Evolutionary conservation across 2,797 vertebrate genomes (phyloP), one percentile per base, ranked within the genome.

Genomic region (Enteromius radiatus): DNA sequence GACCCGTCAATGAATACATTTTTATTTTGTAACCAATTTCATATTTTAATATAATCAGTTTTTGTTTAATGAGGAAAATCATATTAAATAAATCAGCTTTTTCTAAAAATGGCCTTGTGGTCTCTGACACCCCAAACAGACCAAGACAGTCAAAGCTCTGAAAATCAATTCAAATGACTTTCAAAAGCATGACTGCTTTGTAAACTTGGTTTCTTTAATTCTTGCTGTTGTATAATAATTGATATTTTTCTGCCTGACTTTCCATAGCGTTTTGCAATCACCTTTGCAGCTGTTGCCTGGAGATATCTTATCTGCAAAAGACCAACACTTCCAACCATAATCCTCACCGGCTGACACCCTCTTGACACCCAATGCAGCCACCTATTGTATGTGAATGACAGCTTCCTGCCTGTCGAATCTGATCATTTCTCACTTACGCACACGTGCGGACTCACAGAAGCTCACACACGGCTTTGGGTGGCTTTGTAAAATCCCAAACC

Each of bases 281-380:
- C 36, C n/a, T 69, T 59, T 31, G 41, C 21, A 81, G 54, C 79
- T 49, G 68, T 36, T 73, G 54, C 21, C 21, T 71, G 10, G 36
- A 59, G 52, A 70, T 43, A 80, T 43, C n/a, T 43, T 80, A 71
- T 81, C 79, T 81, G 28, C 12, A 73, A 63, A 14, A 63, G 41
- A 33, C 54, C 68, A 81, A 63, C 79, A 73, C 54, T 45, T 64
- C 56, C 7, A 43, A 10, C 36, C 78, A 31, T 70, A 63, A 47
- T 59, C 78, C 67, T 45, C 41, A 1, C n/a, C 15, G 21, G 19
- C 38, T 63, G 79, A 63, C 54, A 70, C 38, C 41, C 54, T 63
- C 12, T 61, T 73, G 78, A 80, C 54, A 81, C 54, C 19, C 28
- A 33, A 17, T 23, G 54, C 52, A 23, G 19, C 41, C 68, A 59